Percentiles rank a stretch among this genome's conserved stretches.
phyloP scores from a whole-genome alignment of 1,140 invertebrate genomes.

The Hydropsyche tenuis region DNA sequence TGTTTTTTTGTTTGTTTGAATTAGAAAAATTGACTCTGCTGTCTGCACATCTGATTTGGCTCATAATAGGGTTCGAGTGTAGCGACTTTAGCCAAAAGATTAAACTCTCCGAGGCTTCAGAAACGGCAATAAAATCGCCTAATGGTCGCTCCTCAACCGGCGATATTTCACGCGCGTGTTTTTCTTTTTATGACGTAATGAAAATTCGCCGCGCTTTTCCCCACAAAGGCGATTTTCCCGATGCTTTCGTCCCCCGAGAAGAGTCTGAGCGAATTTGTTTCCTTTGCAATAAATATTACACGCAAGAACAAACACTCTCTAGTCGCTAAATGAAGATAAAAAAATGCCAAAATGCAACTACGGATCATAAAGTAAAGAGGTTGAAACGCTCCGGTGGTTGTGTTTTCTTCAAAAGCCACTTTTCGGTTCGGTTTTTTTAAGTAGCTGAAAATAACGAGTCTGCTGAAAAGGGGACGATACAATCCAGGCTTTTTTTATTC shows the following conservation, averaged over 20 bases:
- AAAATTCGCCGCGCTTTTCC: slow-evolving; percentile 8
- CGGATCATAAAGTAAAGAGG: slow-evolving; percentile 35
- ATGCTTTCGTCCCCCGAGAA: neutral
- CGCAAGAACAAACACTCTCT: no score
- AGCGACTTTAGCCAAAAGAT: neutral
- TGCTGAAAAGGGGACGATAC: neutral
- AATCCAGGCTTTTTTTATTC: neutral
- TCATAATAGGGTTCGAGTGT: neutral
- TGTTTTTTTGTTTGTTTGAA: no score
- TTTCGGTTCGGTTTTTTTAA: slow-evolving; percentile 19
- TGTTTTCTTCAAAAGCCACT: slow-evolving; percentile 16
- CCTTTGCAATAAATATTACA: no score
- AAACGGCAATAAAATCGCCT: slow-evolving; percentile 27
- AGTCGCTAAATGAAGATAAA: no score
- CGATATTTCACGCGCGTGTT: slow-evolving; percentile 25
- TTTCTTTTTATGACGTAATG: slow-evolving; percentile 24
- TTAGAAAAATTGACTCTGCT: no score
- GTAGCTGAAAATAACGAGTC: neutral
- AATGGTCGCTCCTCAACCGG: slow-evolving; percentile 22
- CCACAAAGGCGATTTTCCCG: neutral
- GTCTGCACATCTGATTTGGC: no score
- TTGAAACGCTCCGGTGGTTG: slow-evolving; percentile 21
- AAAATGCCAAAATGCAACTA: slow-evolving; percentile 9
- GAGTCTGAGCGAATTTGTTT: no score
- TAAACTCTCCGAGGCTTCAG: slow-evolving; percentile 6